Evolutionary conservation across 2,113 vertebrate genomes (phyloP), one percentile per base, ranked within the genome.

Genomic region (Mesoclemmys tuberculata): DNA sequence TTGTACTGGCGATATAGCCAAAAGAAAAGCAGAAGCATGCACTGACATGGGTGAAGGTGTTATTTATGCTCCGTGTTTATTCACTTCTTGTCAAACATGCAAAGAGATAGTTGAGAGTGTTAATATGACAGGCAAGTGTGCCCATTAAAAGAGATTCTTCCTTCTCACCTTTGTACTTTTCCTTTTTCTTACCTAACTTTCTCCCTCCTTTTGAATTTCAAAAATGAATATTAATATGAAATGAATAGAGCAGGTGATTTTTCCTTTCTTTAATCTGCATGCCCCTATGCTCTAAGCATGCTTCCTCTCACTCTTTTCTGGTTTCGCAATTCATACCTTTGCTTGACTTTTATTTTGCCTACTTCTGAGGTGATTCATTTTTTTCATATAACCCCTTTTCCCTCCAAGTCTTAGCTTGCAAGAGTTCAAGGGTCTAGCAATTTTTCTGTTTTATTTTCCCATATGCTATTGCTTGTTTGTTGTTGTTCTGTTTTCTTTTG

Each of bases 401-500:
- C 48, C 52, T 89, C 58, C 85, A 93, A 93, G 46, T 81, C 48
- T 92, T 51, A 82, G 54, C 80, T 94, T 56, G 95, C 80, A 18
- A 35, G 74, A 61, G 6, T 68, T 81, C 3, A 85, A 84, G 5
- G 80, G 79, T 88, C 82, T 97, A 96, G 96, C 87, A 64, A 1
- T 87, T 97, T 97, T 80, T 95, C 83, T 95, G 79, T 97, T 97
- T 92, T 84, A 88, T 96, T 94, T 97, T 93, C 88, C 56, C 88
- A 85, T 95, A 92, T 95, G 93, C 94, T 96, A 22, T 38, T 71
- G 64, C 64, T 21, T 38, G n/a, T 71, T 68, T 13, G 58, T 12
- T 61, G 6, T 38, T 71, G n/a, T 71, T n/a, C 61, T 68, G 89
- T 90, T 78, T 84, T 90, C 94, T 82, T 92, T 84, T 94, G 81